These are phyloP conservation scores for Xylota sylvarum DNA, from an alignment of 2,888 invertebrate species.

Conservation along the genomic window DNA sequence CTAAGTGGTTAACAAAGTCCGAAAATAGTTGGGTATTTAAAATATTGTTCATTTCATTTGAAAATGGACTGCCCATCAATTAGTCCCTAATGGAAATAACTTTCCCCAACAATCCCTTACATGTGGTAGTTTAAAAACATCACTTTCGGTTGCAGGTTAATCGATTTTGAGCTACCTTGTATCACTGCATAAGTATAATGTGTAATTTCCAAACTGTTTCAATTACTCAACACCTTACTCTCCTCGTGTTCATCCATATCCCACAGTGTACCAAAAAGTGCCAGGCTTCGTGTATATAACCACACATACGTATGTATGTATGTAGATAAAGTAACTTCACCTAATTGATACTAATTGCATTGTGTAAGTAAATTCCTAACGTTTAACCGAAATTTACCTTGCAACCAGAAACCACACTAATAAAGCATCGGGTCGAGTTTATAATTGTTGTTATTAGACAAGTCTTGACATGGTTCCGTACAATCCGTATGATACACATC, in stretches of 20 bases:
- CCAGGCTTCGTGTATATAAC: neutral
- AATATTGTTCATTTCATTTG: no score
- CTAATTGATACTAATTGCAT: conserved; percentile 61
- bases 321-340: neutral
- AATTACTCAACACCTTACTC: conserved; percentile 38
- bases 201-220: conserved; percentile 35
- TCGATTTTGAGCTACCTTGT: neutral
- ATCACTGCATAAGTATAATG: conserved; percentile 7
- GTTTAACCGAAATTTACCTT: conserved; percentile 61
- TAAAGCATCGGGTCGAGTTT: conserved; percentile 54
- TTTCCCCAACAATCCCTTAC: neutral
- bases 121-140: neutral
- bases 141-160: conserved; percentile 2
- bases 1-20: no score
- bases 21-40: no score
- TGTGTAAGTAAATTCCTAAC: conserved; percentile 57
- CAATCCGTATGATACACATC: conserved; percentile 11
- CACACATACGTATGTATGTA: neutral
- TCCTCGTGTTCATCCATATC: neutral
- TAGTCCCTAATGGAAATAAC: no score
- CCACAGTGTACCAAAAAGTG: conserved; percentile 3
- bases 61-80: no score
- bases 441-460: conserved; percentile 45
- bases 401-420: conserved; percentile 58
- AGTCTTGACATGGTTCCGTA: conserved; percentile 28